Conservation (phyloP, 2,797 vertebrate species). For the Todus mexicanus region DNA sequence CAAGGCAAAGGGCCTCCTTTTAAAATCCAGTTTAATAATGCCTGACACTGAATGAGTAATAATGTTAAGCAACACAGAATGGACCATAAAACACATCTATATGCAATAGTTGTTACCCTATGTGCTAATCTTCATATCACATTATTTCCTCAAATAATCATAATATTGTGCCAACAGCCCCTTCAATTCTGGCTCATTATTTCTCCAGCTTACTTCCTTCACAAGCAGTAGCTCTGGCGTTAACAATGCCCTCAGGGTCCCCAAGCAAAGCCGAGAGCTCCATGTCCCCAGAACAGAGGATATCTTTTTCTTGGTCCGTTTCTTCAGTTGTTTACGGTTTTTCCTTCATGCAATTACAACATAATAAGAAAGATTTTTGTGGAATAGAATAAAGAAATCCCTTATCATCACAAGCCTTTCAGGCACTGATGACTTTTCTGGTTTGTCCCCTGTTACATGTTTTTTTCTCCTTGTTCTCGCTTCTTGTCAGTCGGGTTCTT, state of each 20-base stretch:
- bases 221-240: background rate
- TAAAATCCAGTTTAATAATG: constrained; percentile 58
- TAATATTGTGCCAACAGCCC: constrained; percentile 59
- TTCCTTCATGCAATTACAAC: background rate
- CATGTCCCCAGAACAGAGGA: background rate
- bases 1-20: constrained; percentile 49
- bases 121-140: constrained; percentile 57
- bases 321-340: background rate
- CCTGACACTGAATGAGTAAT: constrained; percentile 55
- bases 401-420: background rate
- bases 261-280: background rate
- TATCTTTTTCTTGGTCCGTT: background rate
- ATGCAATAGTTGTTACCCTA: constrained; percentile 55
- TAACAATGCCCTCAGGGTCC: constrained; percentile 47
- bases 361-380: background rate
- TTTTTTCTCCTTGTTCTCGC: background rate
- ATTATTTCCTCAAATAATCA: constrained; percentile 66
- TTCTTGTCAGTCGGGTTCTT: background rate
- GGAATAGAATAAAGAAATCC: background rate
- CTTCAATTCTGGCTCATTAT: constrained; percentile 39
- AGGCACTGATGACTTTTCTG: background rate
- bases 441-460: background rate
- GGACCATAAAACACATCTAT: constrained; percentile 52
- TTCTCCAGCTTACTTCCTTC: constrained; percentile 23
- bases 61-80: constrained; percentile 54